Evolutionary conservation across 2,113 vertebrate genomes (phyloP).

Genomic region (Zosterops pallidus): DNA sequence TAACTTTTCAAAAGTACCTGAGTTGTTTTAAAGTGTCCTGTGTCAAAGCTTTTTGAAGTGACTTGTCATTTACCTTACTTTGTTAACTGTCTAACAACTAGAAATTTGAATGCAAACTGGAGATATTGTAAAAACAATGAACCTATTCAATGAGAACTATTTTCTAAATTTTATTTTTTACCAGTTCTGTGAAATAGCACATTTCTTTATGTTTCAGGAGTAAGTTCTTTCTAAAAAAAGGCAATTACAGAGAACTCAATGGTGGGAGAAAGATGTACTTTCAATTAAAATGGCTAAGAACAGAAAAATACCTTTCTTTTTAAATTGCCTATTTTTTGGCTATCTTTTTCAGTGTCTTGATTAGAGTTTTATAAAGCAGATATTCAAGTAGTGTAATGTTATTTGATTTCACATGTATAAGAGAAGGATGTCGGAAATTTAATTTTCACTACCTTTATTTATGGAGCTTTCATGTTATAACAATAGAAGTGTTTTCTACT

Average conservation of each 20-base stretch:
- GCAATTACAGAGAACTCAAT: not conserved
- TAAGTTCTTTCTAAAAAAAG: not conserved
- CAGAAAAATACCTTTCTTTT: not conserved
- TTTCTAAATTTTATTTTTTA: not conserved
- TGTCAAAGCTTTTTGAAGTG: not conserved
- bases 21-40: not conserved
- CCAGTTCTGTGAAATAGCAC: not conserved
- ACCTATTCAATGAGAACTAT: not conserved
- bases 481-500: not conserved
- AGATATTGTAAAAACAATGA: not conserved
- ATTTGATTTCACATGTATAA: not conserved
- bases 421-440: not conserved
- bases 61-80: not conserved
- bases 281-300: not conserved
- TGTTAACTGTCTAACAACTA: not conserved
- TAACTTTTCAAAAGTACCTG: not conserved
- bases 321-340: not conserved
- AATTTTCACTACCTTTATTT: not conserved
- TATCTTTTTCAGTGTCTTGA: not conserved
- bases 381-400: not conserved
- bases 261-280: not conserved
- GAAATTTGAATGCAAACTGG: not conserved
- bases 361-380: not conserved
- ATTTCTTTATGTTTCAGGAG: not conserved
- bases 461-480: not conserved